Evolutionary conservation across 2,888 invertebrate genomes (phyloP).

Genomic region (Drosophila rellima): DNA sequence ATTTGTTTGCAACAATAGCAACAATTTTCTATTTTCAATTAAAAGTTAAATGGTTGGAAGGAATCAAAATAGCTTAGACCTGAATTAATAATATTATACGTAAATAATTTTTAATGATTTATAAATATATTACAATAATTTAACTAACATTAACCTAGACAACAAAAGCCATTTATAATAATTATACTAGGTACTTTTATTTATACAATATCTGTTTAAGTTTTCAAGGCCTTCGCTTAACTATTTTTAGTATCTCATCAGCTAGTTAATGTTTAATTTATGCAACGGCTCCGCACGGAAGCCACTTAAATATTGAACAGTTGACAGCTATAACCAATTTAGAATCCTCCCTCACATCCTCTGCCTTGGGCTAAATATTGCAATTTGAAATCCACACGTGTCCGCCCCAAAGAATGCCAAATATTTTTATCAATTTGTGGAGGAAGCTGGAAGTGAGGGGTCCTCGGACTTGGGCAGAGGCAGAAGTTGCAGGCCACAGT

Average conservation of each 20-base stretch:
- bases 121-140: too few relatives aligned
- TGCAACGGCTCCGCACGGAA: slow-evolving; percentile 4
- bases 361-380: slow-evolving; percentile 47
- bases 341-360: not conserved
- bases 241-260: not conserved
- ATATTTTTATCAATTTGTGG: slow-evolving; percentile 73
- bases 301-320: slow-evolving; percentile 29
- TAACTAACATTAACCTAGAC: too few relatives aligned
- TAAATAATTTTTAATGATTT: too few relatives aligned
- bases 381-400: slow-evolving; percentile 65
- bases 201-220: not conserved
- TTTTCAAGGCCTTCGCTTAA: not conserved
- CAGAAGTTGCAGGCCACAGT: slow-evolving; percentile 28
- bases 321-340: slow-evolving; percentile 34
- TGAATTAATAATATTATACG: too few relatives aligned
- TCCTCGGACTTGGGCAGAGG: not conserved
- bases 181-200: too few relatives aligned
- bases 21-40: too few relatives aligned
- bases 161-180: too few relatives aligned
- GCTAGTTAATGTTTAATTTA: not conserved
- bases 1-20: too few relatives aligned
- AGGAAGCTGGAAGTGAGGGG: not conserved
- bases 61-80: too few relatives aligned
- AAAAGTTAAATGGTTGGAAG: too few relatives aligned
- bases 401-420: slow-evolving; percentile 26